These are phyloP conservation scores for Zophobas atratus DNA, from an alignment of 1,140 invertebrate genomes.

Conservation along the genomic window DNA sequence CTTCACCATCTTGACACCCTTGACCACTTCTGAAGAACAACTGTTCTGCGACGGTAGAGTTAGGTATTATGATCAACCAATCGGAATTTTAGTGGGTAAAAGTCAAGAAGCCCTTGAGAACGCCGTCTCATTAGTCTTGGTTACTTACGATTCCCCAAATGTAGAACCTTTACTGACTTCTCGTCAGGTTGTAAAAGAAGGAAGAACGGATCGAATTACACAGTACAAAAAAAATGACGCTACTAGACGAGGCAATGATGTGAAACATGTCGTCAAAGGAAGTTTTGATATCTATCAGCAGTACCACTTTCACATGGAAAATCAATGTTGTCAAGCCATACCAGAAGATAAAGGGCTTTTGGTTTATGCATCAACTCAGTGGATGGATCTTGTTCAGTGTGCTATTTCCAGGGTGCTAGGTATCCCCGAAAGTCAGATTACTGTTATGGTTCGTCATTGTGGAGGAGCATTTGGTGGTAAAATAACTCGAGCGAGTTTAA, in stretches of 20 bases:
- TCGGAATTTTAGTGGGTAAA: constrained; percentile 80
- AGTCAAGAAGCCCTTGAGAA: constrained; percentile 74
- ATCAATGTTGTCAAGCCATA: constrained; percentile 75
- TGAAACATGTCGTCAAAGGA: constrained; percentile 68
- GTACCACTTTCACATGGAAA: constrained; percentile 77
- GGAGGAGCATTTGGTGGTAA: constrained; percentile 83
- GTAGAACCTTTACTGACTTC: constrained; percentile 75
- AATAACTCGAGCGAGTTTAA: constrained; percentile 69
- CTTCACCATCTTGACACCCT: constrained; percentile 66
- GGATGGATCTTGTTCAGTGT: constrained; percentile 76
- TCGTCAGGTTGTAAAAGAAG: constrained; percentile 69
- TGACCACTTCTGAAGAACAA: constrained; percentile 68
- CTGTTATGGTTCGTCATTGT: constrained; percentile 73
- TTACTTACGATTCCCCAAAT: constrained; percentile 73
- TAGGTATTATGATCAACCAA: constrained; percentile 79
- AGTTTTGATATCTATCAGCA: constrained; percentile 68
- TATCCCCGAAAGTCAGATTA: constrained; percentile 71
- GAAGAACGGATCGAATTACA: constrained; percentile 51
- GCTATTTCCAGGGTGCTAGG: constrained; percentile 74
- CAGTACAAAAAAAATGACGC: constrained; percentile 53
- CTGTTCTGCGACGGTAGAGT: constrained; percentile 72
- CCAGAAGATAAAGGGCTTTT: constrained; percentile 77
- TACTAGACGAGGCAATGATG: constrained; percentile 58
- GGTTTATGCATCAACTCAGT: constrained; percentile 77
- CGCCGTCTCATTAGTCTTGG: constrained; percentile 77